Base-by-base conservation (phyloP, 1,140 invertebrate genomes). In the Orussus abietinus region DNA sequence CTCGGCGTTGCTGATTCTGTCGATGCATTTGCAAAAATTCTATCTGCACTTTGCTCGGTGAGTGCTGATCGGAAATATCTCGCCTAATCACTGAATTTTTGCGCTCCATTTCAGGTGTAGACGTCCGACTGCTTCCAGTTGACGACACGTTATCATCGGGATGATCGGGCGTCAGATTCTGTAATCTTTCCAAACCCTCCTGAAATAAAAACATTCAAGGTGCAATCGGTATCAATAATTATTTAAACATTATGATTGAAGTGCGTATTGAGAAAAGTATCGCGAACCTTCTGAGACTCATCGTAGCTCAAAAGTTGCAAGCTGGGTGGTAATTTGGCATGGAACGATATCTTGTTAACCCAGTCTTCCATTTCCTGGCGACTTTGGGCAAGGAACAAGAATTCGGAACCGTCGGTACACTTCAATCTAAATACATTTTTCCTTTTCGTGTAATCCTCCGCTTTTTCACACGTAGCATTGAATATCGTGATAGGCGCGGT, bases 361-460 rank as follows among this genome's bases (percentile, higher is more conserved):
- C 96, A 99, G 37, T 96, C 90, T 49, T 83, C 77, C 82, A 97
- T 86, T 44, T 88, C 82, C 1, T 81, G 79, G 26, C 83, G 78
- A 37, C 75, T 82, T 1, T 80, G 70, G 32, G 89, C 86, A 33
- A 89, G 76, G 62, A 98, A 93, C 18, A 98, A 75, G 72, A 90
- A 98, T 70, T 97, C 93, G 0, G 92, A 88, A 4, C 91, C 91
- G 69, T 98, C 96, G 2, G 83, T 82, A 44, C 90, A 83, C 45
- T 81, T 80, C n/a, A 96, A 63, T 13, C 90, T 80, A 74, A 98
- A 93, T 7, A 96, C 92, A 61, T 96, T 80, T 65, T 95, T 95
- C 62, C 90, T 86, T 67, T 98, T 98, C 0, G 88, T 93, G 64
- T 98, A 98, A 70, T 98, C 92, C 30, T 84, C 81, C 1, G 94